Evolutionary conservation across 2,888 invertebrate species (phyloP).

Genomic region (Stenoptilia bipunctidactyla): DNA sequence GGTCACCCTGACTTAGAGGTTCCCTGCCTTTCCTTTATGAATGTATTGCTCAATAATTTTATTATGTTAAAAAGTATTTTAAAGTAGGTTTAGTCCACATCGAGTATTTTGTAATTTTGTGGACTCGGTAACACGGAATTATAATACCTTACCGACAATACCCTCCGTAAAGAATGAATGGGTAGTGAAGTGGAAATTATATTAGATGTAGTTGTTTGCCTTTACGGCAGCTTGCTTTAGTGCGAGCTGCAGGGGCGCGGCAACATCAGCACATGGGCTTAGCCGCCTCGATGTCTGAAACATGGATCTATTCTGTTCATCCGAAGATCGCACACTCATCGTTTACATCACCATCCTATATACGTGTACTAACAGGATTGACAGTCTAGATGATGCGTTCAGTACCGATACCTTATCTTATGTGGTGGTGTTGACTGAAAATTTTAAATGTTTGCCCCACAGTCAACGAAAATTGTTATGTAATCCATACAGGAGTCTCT

Average conservation of each 20-base stretch:
- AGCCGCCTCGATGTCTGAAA: neutral
- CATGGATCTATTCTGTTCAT: neutral
- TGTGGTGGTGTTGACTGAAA: conserved; percentile 52
- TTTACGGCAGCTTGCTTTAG: conserved; percentile 45
- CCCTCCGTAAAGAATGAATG: conserved; percentile 60
- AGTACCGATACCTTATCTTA: conserved; percentile 39
- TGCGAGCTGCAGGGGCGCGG: conserved; percentile 46
- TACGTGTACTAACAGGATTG: conserved; percentile 9
- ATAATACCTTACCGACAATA: conserved; percentile 66
- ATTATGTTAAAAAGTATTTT: conserved; percentile 62
- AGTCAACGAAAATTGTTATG: conserved; percentile 69
- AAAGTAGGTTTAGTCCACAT: conserved; percentile 58
- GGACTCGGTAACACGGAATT: conserved; percentile 53
- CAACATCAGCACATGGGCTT: conserved; percentile 35
- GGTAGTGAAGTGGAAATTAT: conserved; percentile 53
- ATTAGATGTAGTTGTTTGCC: conserved; percentile 66
- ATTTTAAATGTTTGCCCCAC: conserved; percentile 52
- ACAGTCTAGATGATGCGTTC: conserved; percentile 44
- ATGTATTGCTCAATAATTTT: conserved; percentile 70
- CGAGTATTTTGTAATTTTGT: conserved; percentile 48
- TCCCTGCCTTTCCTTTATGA: conserved; percentile 43
- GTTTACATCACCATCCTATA: conserved; percentile 29
- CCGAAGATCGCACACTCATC: conserved; percentile 24
- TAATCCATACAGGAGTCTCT: conserved; percentile 70
- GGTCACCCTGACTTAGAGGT: neutral